Conservation (phyloP, 2,797 vertebrate species). For the Chaetophractus vellerosus region DNA sequence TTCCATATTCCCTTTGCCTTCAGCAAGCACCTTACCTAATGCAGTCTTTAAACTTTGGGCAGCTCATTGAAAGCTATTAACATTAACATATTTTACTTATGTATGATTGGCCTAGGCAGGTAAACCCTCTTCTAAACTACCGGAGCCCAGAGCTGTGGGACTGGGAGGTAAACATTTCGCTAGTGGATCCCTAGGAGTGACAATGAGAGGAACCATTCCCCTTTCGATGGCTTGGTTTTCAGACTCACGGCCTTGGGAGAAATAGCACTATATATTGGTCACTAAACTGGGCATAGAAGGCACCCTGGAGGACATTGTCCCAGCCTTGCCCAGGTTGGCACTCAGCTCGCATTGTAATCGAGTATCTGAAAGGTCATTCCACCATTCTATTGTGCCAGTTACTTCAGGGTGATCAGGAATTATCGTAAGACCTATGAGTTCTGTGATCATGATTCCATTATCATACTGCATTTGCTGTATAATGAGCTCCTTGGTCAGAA, state of each 20-base stretch:
- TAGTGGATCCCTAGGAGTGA: not conserved
- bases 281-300: not conserved
- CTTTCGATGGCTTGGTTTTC: not conserved
- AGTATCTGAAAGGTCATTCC: not conserved
- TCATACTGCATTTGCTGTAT: not conserved
- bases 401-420: not conserved
- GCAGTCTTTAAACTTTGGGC: not conserved
- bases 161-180: not conserved
- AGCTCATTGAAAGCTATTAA: not conserved
- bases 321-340: not conserved
- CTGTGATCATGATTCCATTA: not conserved
- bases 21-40: not conserved
- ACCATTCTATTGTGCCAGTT: not conserved
- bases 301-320: not conserved
- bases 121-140: not conserved
- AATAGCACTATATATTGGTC: not conserved
- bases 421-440: not conserved
- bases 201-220: not conserved
- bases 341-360: not conserved
- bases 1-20: constrained; percentile 4
- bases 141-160: not conserved
- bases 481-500: not conserved
- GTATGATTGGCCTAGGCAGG: not conserved
- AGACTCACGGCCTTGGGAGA: not conserved
- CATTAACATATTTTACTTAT: not conserved